Evolutionary conservation across 2,797 vertebrate genomes (phyloP).

Genomic region (Sebastiscus tertius): DNA sequence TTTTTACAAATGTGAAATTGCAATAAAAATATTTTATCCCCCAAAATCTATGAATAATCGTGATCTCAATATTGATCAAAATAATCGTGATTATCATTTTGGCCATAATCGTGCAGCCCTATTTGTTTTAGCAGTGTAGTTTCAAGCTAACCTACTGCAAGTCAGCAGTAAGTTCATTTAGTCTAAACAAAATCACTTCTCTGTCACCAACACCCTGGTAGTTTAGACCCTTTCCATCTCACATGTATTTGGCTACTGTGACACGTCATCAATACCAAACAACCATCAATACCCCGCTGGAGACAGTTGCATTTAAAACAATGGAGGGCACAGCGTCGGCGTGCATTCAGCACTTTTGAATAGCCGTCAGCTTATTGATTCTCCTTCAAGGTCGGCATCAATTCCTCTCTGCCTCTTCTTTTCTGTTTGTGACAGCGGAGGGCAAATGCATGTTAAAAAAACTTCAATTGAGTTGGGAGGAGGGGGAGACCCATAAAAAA

Average conservation of each 20-base stretch:
- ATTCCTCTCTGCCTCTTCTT: slow-evolving; percentile 53
- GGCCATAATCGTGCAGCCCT: background rate
- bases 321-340: slow-evolving; percentile 44
- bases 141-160: slow-evolving; percentile 17
- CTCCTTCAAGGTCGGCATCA: slow-evolving; percentile 66
- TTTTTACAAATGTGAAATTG: too few relatives aligned
- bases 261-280: slow-evolving; percentile 66
- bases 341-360: slow-evolving; percentile 79
- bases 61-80: too few relatives aligned
- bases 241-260: slow-evolving; percentile 51
- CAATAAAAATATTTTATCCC: too few relatives aligned
- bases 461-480: slow-evolving; percentile 27
- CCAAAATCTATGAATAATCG: too few relatives aligned
- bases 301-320: slow-evolving; percentile 71
- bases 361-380: slow-evolving; percentile 72
- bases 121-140: background rate
- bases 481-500: slow-evolving; percentile 21
- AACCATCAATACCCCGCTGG: slow-evolving; percentile 59
- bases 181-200: slow-evolving; percentile 44
- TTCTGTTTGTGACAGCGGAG: slow-evolving; percentile 53
- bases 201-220: slow-evolving; percentile 24
- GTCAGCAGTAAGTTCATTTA: slow-evolving; percentile 23
- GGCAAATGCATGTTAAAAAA: slow-evolving; percentile 46
- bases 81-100: too few relatives aligned
- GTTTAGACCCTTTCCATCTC: slow-evolving; percentile 49